Conservation (phyloP, 2,113 vertebrate species). For the Tragelaphus buxtoni region DNA sequence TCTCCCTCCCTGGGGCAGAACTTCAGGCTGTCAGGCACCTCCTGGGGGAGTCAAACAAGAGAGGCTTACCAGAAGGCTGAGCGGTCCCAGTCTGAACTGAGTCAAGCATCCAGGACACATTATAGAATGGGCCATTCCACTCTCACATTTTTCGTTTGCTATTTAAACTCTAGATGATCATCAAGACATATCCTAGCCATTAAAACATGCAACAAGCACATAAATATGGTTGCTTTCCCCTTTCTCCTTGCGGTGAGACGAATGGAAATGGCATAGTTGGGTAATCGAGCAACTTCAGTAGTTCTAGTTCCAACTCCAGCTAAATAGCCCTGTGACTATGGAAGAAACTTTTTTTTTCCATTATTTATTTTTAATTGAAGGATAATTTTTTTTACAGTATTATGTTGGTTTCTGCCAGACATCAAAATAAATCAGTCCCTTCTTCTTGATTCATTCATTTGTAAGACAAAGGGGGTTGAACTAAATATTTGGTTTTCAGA, state of each 20-base stretch:
- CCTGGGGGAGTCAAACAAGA: neutral
- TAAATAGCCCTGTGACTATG: neutral
- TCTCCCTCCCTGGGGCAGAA: neutral
- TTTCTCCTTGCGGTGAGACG: neutral
- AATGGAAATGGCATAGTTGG: neutral
- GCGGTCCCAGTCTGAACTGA: neutral
- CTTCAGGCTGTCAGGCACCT: fast-evolving
- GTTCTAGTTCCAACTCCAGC: neutral
- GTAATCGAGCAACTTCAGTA: neutral
- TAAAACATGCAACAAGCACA: neutral
- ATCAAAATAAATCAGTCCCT: neutral
- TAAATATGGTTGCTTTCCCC: neutral
- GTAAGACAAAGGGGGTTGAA: neutral
- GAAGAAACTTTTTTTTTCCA: neutral
- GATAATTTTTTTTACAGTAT: neutral
- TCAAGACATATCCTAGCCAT: neutral
- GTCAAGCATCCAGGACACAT: neutral
- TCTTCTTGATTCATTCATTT: neutral
- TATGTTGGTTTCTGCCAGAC: neutral
- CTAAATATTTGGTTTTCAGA: neutral
- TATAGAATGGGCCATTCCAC: neutral
- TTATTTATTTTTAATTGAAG: neutral
- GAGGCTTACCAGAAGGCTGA: neutral
- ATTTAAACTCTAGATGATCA: neutral
- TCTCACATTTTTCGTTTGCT: neutral